Evolutionary conservation across 1,140 invertebrate species (phyloP), one percentile per base, ranked within the genome.

Genomic region (Eupristina koningsbergeri): DNA sequence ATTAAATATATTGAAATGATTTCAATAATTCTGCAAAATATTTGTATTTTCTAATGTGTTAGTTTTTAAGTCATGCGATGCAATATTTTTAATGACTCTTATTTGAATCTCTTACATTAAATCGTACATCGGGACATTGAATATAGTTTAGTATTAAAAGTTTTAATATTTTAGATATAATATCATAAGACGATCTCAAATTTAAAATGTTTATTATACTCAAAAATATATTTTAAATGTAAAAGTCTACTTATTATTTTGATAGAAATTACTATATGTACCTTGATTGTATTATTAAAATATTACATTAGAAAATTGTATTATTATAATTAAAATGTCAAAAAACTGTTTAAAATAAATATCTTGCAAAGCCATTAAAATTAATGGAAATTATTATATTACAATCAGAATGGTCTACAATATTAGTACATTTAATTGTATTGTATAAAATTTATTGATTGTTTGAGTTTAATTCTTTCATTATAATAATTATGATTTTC

Each of bases 361-460:
- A 67, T 31, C 17, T 67, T 39, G 13, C 36, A 64, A 31, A 34
- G 34, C 1, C 29, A 64, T 64, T 64, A 34, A 64, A 64, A 64
- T 64, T 5, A 64, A 15, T 34, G 15, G 29, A 64, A 64, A 64
- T 64, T 15, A 15, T 64, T 31, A 41, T n/a, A 71, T 41, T 41
- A 17, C 5, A 41, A 41, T 36, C 17, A 67, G 6, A 6, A 67
- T 64, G 31, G 5, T 64, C 29, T 64, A 64, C 26, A n/a, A 26
- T 41, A 71, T 41, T 71, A n/a, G 7, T 71, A n/a, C 39, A 19
- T 41, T n/a, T 19, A 41, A 75, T 50, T 50, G 50, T 50, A 47
- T 74, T 74, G 6, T 8, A n/a, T 36, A 76, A 34, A 58, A 84
- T 78, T 6, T 73, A n/a, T n/a, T n/a, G 26, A n/a, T 53, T 45